These are phyloP conservation scores for Mycalesis mineus DNA, from an alignment of 2,888 invertebrate species.

Conservation along the genomic window DNA sequence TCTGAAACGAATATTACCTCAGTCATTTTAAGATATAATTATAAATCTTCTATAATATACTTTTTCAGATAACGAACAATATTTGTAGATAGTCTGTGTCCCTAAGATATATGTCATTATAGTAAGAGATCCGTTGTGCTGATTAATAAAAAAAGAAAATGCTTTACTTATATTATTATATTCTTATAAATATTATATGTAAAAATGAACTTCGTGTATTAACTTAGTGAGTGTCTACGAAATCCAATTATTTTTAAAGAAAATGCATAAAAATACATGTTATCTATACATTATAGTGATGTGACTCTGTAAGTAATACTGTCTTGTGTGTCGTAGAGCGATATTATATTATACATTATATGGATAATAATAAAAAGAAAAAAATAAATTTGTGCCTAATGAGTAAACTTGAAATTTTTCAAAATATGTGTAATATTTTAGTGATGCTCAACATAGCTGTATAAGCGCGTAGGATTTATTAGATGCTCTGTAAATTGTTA, in stretches of 20 bases:
- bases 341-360: conserved; percentile 47
- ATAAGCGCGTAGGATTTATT: conserved; percentile 67
- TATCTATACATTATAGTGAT: conserved; percentile 54
- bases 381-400: conserved; percentile 73
- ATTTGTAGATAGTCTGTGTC: conserved; percentile 69
- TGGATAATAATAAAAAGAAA: conserved; percentile 38
- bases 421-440: conserved; percentile 54
- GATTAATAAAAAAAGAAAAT: conserved; percentile 70
- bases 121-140: conserved; percentile 70
- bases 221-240: conserved; percentile 73
- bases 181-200: conserved; percentile 78
- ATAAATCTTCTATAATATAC: conserved; percentile 58
- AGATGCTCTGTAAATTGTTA: conserved; percentile 55
- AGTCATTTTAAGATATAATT: conserved; percentile 53
- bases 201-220: conserved; percentile 68
- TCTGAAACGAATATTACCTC: conserved; percentile 48
- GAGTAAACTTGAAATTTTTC: conserved; percentile 57
- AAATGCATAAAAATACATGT: conserved; percentile 56
- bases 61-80: conserved; percentile 55
- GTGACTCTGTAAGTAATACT: conserved; percentile 47
- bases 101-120: conserved; percentile 48
- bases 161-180: conserved; percentile 76
- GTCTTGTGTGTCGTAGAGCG: conserved; percentile 66
- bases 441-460: conserved; percentile 71
- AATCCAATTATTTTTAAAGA: conserved; percentile 57